A percentile compares a stretch with the other conserved stretches of the same genome.
These are phyloP conservation scores for Notodonta ziczac DNA, from an alignment of 2,888 invertebrate genomes.

Conservation along the genomic window DNA sequence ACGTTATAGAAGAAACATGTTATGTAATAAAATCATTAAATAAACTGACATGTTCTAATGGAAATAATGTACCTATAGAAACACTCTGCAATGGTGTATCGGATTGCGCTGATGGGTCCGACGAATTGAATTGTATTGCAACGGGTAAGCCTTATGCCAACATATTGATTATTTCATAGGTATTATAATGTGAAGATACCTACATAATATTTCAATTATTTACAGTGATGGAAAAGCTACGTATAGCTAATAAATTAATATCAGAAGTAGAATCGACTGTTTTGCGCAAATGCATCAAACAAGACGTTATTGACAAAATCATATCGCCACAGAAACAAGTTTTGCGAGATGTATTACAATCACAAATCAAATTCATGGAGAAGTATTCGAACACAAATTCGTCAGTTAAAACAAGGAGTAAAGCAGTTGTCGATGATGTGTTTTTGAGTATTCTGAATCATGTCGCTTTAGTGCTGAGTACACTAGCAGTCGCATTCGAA, in stretches of 20 bases:
- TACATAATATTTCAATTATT: constrained; percentile 15
- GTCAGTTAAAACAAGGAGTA: constrained; percentile 9
- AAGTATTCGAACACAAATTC: constrained; percentile 29
- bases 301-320: constrained; percentile 30
- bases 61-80: constrained; percentile 45
- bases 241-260: constrained; percentile 46
- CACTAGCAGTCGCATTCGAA: constrained; percentile 51
- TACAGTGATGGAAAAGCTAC: constrained; percentile 54
- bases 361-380: constrained; percentile 52
- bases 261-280: constrained; percentile 44
- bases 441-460: constrained; percentile 44
- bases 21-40: constrained; percentile 50
- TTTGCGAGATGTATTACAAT: constrained; percentile 47
- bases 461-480: constrained; percentile 49
- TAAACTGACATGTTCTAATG: constrained; percentile 51
- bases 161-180: neutral
- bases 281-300: constrained; percentile 47
- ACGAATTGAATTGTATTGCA: constrained; percentile 60
- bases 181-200: too few species aligned
- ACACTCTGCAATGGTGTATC: constrained; percentile 60
- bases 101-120: constrained; percentile 60
- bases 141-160: constrained; percentile 49
- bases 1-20: constrained; percentile 47
- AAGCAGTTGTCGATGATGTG: constrained; percentile 12
- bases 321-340: constrained; percentile 47